Percentiles rank a stretch among this genome's conserved stretches.
Conservation (phyloP, 2,888 invertebrate species). For the Eilema depressum region DNA sequence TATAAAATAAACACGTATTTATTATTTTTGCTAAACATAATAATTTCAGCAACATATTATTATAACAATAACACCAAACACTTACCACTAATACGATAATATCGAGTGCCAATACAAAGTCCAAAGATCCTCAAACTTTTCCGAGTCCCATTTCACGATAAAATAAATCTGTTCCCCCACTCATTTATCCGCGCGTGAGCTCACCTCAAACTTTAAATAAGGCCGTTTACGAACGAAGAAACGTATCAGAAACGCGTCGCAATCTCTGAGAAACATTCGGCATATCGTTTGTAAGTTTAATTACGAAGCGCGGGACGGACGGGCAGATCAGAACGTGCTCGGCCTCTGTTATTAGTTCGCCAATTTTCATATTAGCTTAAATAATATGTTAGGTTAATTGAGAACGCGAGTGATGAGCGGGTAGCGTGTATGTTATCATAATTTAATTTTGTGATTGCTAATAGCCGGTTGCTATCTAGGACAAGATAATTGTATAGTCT, state of each 20-base stretch:
- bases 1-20: too few relatives aligned
- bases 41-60: neutral
- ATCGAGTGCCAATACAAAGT: slow-evolving; percentile 3
- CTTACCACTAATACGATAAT: neutral
- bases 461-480: neutral
- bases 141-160: slow-evolving; percentile 1
- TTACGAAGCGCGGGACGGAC: slow-evolving; percentile 59
- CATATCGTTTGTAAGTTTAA: slow-evolving; percentile 70
- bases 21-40: too few relatives aligned
- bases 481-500: neutral
- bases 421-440: slow-evolving; percentile 24
- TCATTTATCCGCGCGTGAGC: slow-evolving; percentile 16
- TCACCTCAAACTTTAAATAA: slow-evolving; percentile 38
- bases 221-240: slow-evolving; percentile 50
- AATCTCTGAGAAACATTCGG: slow-evolving; percentile 53
- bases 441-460: neutral
- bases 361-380: slow-evolving; percentile 85
- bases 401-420: slow-evolving; percentile 30
- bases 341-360: slow-evolving; percentile 79
- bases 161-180: slow-evolving; percentile 17
- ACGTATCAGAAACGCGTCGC: slow-evolving; percentile 50
- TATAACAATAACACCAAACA: neutral
- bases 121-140: slow-evolving; percentile 8
- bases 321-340: slow-evolving; percentile 70
- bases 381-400: slow-evolving; percentile 74